Evolutionary conservation across 1,140 invertebrate genomes (phyloP).

Genomic region (Druon quercuslanigerum): DNA sequence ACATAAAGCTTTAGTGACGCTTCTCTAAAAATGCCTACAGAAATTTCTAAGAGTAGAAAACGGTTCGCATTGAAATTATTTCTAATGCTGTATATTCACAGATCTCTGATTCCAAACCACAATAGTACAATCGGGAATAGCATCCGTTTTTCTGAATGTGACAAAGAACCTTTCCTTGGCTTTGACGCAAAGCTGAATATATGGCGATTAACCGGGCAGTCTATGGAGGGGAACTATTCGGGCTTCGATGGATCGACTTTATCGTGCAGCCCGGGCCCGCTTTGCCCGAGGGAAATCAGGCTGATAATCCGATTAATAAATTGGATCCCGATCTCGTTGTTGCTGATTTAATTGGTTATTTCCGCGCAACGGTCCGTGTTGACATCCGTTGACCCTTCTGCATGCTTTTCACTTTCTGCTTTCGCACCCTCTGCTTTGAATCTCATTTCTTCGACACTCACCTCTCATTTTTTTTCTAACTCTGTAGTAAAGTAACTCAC

Average conservation of each 20-base stretch:
- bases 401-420: constrained; percentile 18
- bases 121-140: background rate
- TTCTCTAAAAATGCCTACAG: no score
- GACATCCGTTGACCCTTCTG: constrained; percentile 29
- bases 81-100: no score
- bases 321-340: constrained; percentile 65
- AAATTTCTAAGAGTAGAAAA: no score
- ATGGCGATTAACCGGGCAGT: constrained; percentile 28
- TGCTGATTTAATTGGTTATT: constrained; percentile 71
- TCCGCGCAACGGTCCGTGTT: constrained; percentile 47
- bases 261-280: constrained; percentile 56
- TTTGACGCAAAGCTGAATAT: constrained; percentile 24
- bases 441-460: background rate
- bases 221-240: constrained; percentile 60
- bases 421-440: background rate
- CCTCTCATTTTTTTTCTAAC: constrained; percentile 7
- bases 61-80: no score
- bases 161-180: background rate
- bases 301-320: constrained; percentile 76
- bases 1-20: no score
- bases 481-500: no score
- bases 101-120: background rate
- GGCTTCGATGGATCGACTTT: constrained; percentile 69
- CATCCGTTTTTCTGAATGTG: background rate
- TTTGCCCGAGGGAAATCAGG: constrained; percentile 72